Base-by-base conservation (phyloP, 1,140 invertebrate species). In the Pseudachorutes palmiensis region DNA sequence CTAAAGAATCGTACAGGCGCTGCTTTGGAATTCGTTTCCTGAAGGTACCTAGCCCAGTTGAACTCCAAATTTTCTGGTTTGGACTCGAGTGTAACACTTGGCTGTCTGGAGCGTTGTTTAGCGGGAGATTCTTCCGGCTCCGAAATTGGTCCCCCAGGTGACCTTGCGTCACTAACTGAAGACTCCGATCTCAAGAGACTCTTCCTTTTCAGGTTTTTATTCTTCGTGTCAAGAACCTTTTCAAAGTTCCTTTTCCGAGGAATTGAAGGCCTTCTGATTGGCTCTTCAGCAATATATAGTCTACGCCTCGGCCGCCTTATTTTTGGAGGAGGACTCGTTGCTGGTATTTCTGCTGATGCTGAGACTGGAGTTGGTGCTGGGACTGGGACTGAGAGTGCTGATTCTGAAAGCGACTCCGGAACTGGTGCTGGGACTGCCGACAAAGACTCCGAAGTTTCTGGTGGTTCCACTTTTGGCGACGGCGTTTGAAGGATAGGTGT, bases 1-100 rank as follows among this genome's bases (percentile, higher is more conserved):
- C 87, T 86, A 72, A 92, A 92, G 2, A 92, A 77, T 74, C 89
- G 88, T 1, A 84, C 81, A 2, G 89, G 88, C 0, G 88, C 89
- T 28, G 85, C 80, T 77, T 87, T 87, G 0, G 85, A 83, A 76
- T 88, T 88, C 51, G 82, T 82, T 65, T 85, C 81, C 29, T 87
- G 85, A 16, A 90, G 78, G 74, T 89, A 90, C 64, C 86, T 86
- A 63, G 84, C 80, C 88, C 88, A 90, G 0, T 87, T 87, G 75
- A 89, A 90, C 12, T 55, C 51, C 36, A 19, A 41, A 19, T 41
- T 41, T 41, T 41, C 5, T 55, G 9, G 5, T 55, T 55, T 19
- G 51, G 9, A n/a, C n/a, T n/a, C n/a, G n/a, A n/a, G n/a, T n/a
- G n/a, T n/a, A n/a, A n/a, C n/a, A n/a, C n/a, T n/a, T n/a, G n/a